phyloP scores from a whole-genome alignment of 2,888 invertebrate genomes.

The Steinernema carpocapsae region DNA sequence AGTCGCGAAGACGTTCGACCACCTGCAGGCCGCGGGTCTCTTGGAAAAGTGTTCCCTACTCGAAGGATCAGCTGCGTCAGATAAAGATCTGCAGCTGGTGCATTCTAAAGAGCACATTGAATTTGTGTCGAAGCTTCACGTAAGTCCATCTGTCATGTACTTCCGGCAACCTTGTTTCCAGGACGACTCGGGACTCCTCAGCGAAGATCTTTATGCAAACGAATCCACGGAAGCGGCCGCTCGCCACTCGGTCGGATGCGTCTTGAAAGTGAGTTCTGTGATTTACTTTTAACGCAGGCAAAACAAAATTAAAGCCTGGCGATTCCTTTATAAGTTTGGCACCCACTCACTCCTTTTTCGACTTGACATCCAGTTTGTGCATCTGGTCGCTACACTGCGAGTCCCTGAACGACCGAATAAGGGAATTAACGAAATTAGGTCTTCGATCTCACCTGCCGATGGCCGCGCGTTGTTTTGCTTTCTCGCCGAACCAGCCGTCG shows the following conservation, averaged over 20 bases:
- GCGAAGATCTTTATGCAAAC: conserved; percentile 40
- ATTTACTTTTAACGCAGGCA: too few relatives aligned
- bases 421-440: neutral
- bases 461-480: conserved; percentile 33
- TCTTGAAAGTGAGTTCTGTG: conserved; percentile 43
- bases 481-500: conserved; percentile 57
- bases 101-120: neutral
- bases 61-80: neutral
- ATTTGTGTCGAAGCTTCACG: neutral
- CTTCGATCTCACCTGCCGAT: neutral
- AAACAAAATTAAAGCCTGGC: too few relatives aligned
- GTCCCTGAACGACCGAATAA: neutral
- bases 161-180: neutral
- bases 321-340: neutral
- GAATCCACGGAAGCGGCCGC: conserved; percentile 42
- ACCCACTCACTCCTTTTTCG: neutral
- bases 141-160: too few relatives aligned
- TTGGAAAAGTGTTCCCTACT: neutral
- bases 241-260: conserved; percentile 42
- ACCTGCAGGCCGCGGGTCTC: neutral
- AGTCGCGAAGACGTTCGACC: neutral
- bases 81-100: neutral
- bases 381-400: neutral
- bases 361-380: neutral
- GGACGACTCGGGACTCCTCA: neutral